Conservation (phyloP, 2,888 invertebrate genomes). For the Lathronympha strigana region DNA sequence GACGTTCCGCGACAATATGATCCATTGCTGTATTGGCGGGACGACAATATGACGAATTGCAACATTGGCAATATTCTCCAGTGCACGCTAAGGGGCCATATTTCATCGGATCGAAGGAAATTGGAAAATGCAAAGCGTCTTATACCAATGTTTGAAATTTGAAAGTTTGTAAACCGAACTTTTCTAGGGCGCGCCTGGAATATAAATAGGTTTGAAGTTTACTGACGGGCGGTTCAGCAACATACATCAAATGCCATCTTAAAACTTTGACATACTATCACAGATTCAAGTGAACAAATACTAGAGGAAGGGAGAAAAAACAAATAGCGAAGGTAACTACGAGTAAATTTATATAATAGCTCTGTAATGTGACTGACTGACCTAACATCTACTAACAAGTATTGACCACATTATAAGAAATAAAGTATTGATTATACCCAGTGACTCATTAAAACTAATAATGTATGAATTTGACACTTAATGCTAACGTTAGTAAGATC, state of each 20-base stretch:
- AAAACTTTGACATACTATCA: too few relatives aligned
- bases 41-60: conserved; percentile 36
- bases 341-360: too few relatives aligned
- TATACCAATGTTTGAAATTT: conserved; percentile 28
- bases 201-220: conserved; percentile 11
- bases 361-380: too few relatives aligned
- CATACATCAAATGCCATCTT: background rate
- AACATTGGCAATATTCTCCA: conserved; percentile 17
- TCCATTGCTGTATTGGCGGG: conserved; percentile 13
- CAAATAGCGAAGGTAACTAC: too few relatives aligned
- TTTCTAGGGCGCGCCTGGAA: conserved; percentile 4
- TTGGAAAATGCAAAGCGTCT: conserved; percentile 40
- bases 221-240: background rate
- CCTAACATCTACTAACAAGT: too few relatives aligned
- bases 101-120: conserved; percentile 38
- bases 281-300: too few relatives aligned
- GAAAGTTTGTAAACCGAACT: conserved; percentile 11
- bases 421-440: too few relatives aligned
- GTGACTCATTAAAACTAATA: too few relatives aligned
- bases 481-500: too few relatives aligned
- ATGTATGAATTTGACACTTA: too few relatives aligned
- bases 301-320: too few relatives aligned
- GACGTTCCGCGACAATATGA: conserved; percentile 24
- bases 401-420: too few relatives aligned
- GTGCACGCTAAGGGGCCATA: conserved; percentile 23